phyloP scores from a whole-genome alignment of 2,888 invertebrate genomes.

The Heliconius hortense region DNA sequence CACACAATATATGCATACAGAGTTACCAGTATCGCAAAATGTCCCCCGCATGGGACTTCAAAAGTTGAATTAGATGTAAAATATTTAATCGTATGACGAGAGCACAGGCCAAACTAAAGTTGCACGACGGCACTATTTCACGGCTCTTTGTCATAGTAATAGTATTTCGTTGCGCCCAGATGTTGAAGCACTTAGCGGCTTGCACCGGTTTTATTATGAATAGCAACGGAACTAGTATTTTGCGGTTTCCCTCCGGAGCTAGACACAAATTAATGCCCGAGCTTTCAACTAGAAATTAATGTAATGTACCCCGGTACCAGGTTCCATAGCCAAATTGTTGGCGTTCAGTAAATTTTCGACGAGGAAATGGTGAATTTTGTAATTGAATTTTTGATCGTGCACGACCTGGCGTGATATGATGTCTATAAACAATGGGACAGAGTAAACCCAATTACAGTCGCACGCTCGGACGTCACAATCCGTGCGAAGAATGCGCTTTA shows the following conservation, averaged over 20 bases:
- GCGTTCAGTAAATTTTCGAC: constrained; percentile 69
- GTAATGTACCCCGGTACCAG: constrained; percentile 68
- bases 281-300: constrained; percentile 80
- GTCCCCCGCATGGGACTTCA: neutral
- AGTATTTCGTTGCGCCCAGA: constrained; percentile 73
- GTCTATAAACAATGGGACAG: constrained; percentile 37
- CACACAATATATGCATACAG: neutral
- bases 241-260: constrained; percentile 75
- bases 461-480: constrained; percentile 24
- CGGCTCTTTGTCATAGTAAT: constrained; percentile 68
- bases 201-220: constrained; percentile 79
- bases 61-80: constrained; percentile 33
- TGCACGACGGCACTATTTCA: constrained; percentile 47
- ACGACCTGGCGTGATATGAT: constrained; percentile 39
- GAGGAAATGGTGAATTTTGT: constrained; percentile 58
- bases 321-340: constrained; percentile 76
- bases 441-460: constrained; percentile 30
- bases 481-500: constrained; percentile 29
- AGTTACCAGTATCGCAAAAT: constrained; percentile 4
- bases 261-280: constrained; percentile 78
- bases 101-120: constrained; percentile 39
- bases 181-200: constrained; percentile 79
- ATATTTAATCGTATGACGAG: constrained; percentile 38
- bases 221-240: constrained; percentile 80
- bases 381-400: constrained; percentile 69